Evolutionary conservation across 1,140 invertebrate species (phyloP).

Genomic region (Tribolium castaneum): DNA sequence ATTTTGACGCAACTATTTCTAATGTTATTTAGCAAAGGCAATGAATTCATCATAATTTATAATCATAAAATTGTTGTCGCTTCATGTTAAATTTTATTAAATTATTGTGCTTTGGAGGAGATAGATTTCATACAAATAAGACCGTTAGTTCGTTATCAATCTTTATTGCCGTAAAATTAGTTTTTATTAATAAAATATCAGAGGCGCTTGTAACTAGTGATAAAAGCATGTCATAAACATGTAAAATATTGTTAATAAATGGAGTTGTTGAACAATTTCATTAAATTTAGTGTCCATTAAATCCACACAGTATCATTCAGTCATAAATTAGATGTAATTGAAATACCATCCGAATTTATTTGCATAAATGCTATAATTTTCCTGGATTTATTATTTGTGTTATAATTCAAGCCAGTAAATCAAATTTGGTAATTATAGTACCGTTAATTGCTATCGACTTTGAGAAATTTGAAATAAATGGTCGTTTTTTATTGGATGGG

Average conservation of each 20-base stretch:
- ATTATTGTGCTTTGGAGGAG: too few species aligned
- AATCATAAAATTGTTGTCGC: too few species aligned
- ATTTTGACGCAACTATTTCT: neutral
- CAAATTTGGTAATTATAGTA: neutral
- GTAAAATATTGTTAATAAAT: constrained; percentile 35
- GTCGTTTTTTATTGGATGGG: neutral
- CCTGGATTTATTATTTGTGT: constrained; percentile 12
- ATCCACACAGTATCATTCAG: constrained; percentile 16
- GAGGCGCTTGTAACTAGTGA: constrained; percentile 10
- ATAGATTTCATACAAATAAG: too few species aligned
- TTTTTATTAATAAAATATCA: constrained; percentile 25
- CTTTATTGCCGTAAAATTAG: constrained; percentile 4
- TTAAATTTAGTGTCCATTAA: constrained; percentile 35
- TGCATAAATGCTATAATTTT: constrained; percentile 27
- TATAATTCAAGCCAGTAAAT: neutral
- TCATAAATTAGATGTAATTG: constrained; percentile 27
- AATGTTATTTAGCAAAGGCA: too few species aligned
- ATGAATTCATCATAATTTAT: too few species aligned
- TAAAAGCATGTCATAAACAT: neutral
- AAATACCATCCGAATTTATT: constrained; percentile 25
- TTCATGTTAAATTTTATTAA: too few species aligned
- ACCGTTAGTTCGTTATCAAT: neutral
- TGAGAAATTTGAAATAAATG: neutral
- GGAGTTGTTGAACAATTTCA: constrained; percentile 25
- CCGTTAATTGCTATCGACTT: neutral